Percentiles rank a stretch among this genome's conserved stretches.
phyloP scores from a whole-genome alignment of 2,113 vertebrate species.

The Clupea harengus region DNA sequence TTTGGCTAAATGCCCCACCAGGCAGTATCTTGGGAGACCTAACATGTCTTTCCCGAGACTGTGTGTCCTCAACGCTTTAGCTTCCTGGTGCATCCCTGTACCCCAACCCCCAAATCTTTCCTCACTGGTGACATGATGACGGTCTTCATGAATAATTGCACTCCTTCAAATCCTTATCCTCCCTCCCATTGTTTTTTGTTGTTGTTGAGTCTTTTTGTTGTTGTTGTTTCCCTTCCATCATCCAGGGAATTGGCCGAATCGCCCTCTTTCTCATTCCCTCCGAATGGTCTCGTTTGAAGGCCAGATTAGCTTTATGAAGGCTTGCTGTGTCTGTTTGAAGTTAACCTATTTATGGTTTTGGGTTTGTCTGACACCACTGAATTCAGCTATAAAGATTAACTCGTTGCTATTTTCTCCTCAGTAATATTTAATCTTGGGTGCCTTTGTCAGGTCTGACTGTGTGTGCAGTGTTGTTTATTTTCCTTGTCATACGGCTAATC shows the following conservation, averaged over 20 bases:
- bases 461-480: not conserved
- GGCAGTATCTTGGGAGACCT: not conserved
- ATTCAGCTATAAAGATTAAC: not conserved
- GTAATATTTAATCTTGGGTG: not conserved
- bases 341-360: not conserved
- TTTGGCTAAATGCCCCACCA: slow-evolving; percentile 3
- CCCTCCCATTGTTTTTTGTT: not conserved
- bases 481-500: not conserved
- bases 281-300: not conserved
- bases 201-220: not conserved
- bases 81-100: not conserved
- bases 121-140: not conserved
- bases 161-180: not conserved
- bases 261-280: not conserved
- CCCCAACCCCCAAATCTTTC: not conserved
- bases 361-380: not conserved
- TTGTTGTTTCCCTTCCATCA: not conserved
- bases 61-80: not conserved
- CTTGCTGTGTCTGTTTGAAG: not conserved
- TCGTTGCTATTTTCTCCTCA: not conserved
- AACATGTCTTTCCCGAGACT: not conserved
- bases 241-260: not conserved
- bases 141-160: not conserved
- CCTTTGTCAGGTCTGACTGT: not conserved
- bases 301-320: not conserved